Base-by-base conservation (phyloP, 2,888 invertebrate species). In the Aphodius sticticus region DNA sequence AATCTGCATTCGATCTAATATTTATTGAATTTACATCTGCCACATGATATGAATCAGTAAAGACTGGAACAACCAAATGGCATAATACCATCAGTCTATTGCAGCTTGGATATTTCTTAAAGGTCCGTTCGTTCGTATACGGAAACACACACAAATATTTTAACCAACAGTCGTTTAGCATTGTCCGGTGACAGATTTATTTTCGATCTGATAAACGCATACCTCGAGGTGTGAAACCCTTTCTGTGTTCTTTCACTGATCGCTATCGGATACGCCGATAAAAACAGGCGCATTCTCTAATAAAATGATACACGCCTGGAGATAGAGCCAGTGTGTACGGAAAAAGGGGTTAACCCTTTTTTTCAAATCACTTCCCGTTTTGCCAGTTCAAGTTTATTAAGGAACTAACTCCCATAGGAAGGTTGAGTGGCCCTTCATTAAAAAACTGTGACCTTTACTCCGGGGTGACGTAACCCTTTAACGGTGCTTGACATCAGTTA, bases 191-290 rank as follows among this genome's bases (percentile, higher is more conserved):
- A 69, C 53, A 69, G 79, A 81, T 83, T 83, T 82, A 83, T 83
- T 81, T 79, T 72, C 72, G 71, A 83, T 83, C 83, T 79, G 83
- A 83, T 83, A 82, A 82, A 70, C 35, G 79, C 70, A 76, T 80
- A 76, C 69, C 53, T 37, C 79, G 81, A 83, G 82, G 83, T 82
- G 83, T 82, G 81, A 83, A 83, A 82, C 78, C 81, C 78, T 81
- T 80, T 81, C 79, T 81, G 72, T 74, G 16, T 78, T 78, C 72
- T 72, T 72, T 77, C 35, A 76, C 79, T 80, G 53, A 53, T 53
- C 53, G 81, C 79, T 82, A 83, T 83, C 82, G 82, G 81, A 80
- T 79, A 79, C 78, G 72, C 76, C 12, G 83, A 83, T 83, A 83
- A 82, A 80, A 16, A 14, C 16, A 35, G 16, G 15, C 53, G 12